Conservation (phyloP, 2,797 vertebrate species). For the Gadopsis marmoratus region DNA sequence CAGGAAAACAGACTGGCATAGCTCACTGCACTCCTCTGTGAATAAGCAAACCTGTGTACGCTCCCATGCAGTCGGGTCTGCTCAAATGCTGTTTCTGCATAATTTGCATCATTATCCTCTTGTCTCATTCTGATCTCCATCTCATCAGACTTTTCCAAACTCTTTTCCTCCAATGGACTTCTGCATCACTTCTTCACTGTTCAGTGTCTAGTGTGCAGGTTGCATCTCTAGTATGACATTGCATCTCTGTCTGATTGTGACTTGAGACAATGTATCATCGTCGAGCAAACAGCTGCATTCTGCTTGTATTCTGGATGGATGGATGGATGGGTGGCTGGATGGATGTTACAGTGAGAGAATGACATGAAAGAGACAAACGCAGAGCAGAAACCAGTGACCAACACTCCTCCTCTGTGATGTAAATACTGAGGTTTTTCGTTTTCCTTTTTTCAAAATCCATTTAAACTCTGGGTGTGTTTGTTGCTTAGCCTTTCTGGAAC, state of each 20-base stretch:
- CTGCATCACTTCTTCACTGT: constrained; percentile 20
- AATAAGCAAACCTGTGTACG: constrained; percentile 1
- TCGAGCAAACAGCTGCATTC: constrained; percentile 36
- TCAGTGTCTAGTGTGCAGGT: constrained; percentile 12
- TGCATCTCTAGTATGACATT: too few relatives aligned
- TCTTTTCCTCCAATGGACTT: not conserved
- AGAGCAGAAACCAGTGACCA: constrained; percentile 49
- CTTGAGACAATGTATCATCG: constrained; percentile 53
- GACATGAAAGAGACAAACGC: constrained; percentile 37
- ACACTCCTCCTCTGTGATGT: constrained; percentile 77
- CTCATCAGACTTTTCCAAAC: constrained; percentile 19
- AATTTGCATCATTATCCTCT: constrained; percentile 20
- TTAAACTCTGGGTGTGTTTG: constrained; percentile 85
- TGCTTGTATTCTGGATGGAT: constrained; percentile 40
- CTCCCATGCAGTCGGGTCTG: constrained; percentile 7
- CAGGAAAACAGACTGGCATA: constrained; percentile 39
- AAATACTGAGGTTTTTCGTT: constrained; percentile 73
- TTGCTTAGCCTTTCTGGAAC: constrained; percentile 82
- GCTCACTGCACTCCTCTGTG: constrained; percentile 23
- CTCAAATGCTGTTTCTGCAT: constrained; percentile 2
- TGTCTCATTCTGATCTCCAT: not conserved
- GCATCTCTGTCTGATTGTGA: constrained; percentile 42
- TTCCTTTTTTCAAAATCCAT: constrained; percentile 61
- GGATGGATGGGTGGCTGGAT: constrained; percentile 49
- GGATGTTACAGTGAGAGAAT: constrained; percentile 36